These are phyloP conservation scores for Mesocentrotus franciscanus DNA, from an alignment of 53 echinoderm and acorn worm species.

Conservation along the genomic window DNA sequence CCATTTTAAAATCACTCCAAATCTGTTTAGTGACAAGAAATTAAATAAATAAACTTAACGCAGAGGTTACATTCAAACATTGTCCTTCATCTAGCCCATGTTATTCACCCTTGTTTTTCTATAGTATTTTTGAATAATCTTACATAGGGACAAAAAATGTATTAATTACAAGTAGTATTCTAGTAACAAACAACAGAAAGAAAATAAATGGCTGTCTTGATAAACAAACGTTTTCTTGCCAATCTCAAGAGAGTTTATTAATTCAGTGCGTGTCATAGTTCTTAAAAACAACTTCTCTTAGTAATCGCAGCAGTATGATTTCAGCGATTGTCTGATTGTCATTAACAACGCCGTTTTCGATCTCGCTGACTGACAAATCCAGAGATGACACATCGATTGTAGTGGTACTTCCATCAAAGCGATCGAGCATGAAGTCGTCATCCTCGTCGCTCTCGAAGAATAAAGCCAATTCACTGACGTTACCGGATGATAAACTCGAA, in stretches of 20 bases:
- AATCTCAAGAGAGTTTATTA: neutral
- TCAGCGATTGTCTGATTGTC: constrained; percentile 29
- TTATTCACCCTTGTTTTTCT: too few species aligned
- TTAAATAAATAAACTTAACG: too few species aligned
- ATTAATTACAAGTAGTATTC: neutral
- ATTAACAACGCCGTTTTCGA: constrained; percentile 11
- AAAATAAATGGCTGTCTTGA: neutral
- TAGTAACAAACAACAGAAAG: neutral
- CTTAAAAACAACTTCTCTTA: constrained; percentile 13
- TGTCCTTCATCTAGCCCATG: too few species aligned
- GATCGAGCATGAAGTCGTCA: neutral
- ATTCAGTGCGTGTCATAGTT: neutral
- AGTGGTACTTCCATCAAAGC: neutral
- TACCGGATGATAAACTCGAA: neutral
- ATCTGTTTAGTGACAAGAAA: too few species aligned
- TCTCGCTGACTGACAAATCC: neutral
- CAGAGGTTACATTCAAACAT: too few species aligned
- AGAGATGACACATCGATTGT: constrained; percentile 1
- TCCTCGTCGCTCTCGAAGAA: neutral
- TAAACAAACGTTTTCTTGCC: neutral
- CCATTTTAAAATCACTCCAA: too few species aligned
- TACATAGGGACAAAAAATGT: too few species aligned
- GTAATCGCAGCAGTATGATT: neutral
- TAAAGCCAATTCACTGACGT: neutral
- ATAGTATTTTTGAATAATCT: too few species aligned